These are phyloP conservation scores for Poecile montanus DNA, from an alignment of 2,797 vertebrate genomes.

Conservation along the genomic window DNA sequence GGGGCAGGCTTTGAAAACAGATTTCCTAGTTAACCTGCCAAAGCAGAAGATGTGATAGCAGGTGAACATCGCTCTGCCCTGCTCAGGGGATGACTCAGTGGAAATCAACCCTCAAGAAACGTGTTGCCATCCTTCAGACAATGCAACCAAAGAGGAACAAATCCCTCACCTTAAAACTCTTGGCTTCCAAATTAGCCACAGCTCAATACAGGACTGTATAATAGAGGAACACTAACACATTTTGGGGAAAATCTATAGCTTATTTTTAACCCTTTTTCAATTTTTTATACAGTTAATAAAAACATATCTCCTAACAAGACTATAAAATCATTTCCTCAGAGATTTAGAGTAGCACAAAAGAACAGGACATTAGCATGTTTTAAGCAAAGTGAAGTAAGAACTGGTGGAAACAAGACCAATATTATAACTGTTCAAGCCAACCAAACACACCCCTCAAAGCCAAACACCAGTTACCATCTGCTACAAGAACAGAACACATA, in stretches of 20 bases:
- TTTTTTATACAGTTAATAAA: background rate
- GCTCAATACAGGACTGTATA: background rate
- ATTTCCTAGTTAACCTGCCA: slow-evolving; percentile 35
- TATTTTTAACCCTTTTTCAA: background rate
- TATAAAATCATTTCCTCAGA: background rate
- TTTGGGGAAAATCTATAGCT: background rate
- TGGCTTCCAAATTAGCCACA: background rate
- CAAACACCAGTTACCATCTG: background rate
- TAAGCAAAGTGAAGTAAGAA: background rate
- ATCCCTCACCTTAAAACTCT: background rate
- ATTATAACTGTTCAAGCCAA: background rate
- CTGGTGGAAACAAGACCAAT: background rate
- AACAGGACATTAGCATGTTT: background rate
- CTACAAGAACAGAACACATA: background rate
- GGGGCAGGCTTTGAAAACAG: background rate
- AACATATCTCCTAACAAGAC: background rate
- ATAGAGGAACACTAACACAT: fast-evolving
- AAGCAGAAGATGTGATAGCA: slow-evolving; percentile 28
- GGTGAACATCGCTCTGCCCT: background rate
- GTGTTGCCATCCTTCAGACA: background rate
- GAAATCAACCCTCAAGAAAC: slow-evolving; percentile 45
- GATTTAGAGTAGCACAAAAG: background rate
- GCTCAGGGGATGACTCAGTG: slow-evolving; percentile 43
- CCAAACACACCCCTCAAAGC: background rate
- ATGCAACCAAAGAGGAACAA: slow-evolving; percentile 19